Percentiles rank a stretch among this genome's conserved stretches.
Evolutionary conservation across 2,113 vertebrate genomes (phyloP).

Genomic region (Myotis lucifugus): DNA sequence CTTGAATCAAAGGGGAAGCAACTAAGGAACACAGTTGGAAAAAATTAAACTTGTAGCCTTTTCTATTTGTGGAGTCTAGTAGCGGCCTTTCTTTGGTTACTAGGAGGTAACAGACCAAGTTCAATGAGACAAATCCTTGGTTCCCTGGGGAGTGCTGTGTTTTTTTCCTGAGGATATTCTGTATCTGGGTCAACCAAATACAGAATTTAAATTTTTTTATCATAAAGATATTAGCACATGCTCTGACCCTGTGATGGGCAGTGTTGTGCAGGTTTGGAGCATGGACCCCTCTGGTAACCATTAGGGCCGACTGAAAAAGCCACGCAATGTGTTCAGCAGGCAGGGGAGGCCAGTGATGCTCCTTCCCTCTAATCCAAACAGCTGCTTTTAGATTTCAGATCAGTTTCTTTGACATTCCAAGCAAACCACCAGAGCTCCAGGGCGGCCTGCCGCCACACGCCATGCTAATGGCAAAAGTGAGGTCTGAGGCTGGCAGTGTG

Average conservation of each 20-base stretch:
- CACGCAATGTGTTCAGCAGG: background rate
- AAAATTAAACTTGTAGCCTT: background rate
- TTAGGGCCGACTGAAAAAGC: background rate
- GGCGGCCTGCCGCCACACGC: too few relatives aligned
- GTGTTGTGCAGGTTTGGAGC: background rate
- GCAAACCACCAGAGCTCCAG: background rate
- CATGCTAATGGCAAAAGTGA: background rate
- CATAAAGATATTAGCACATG: background rate
- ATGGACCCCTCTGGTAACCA: rapidly evolving
- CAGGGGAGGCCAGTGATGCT: background rate
- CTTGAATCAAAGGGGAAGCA: background rate
- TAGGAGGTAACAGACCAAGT: background rate
- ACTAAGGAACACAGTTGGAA: background rate
- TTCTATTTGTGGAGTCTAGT: background rate
- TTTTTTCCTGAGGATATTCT: background rate
- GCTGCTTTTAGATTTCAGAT: background rate
- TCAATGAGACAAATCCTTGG: background rate
- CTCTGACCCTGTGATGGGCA: background rate
- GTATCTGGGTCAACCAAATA: background rate
- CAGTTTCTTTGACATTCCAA: background rate
- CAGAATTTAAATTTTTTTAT: background rate
- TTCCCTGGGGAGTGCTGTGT: background rate
- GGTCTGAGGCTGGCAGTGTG: background rate
- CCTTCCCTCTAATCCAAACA: background rate
- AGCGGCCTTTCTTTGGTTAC: background rate